A percentile compares a stretch with the other conserved stretches of the same genome.
Evolutionary conservation across 2,797 vertebrate genomes (phyloP).

Genomic region (Labroides dimidiatus): DNA sequence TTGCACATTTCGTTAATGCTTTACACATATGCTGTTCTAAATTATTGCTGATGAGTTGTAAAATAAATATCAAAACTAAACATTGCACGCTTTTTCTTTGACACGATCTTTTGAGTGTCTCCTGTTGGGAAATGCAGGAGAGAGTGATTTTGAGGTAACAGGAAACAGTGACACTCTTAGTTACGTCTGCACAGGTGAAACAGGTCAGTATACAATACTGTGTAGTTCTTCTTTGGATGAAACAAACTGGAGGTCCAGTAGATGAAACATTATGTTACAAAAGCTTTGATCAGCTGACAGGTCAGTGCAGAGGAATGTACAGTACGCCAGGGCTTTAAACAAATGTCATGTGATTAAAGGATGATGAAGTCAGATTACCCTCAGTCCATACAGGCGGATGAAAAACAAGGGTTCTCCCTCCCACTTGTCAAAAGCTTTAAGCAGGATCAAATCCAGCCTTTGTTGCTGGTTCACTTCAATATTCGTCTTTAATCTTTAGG

Average conservation of each 20-base stretch:
- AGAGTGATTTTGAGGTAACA: neutral
- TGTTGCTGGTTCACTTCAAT: constrained; percentile 19
- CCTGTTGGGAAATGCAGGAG: neutral
- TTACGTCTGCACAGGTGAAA: neutral
- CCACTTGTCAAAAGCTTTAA: constrained; percentile 51
- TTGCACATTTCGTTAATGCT: constrained; percentile 97
- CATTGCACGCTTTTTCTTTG: constrained; percentile 60
- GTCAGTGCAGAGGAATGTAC: constrained; percentile 75
- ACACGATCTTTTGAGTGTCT: neutral
- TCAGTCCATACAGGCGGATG: constrained; percentile 55
- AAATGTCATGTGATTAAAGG: constrained; percentile 78
- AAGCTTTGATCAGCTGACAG: constrained; percentile 75
- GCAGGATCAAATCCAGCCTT: constrained; percentile 36
- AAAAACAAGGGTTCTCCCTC: constrained; percentile 67
- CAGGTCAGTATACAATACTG: neutral
- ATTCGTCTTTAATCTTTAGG: constrained; percentile 22
- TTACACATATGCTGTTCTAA: constrained; percentile 97
- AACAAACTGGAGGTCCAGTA: constrained; percentile 10
- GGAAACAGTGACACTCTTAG: neutral
- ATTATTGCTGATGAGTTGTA: constrained; percentile 95
- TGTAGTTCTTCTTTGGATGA: constrained; percentile 5
- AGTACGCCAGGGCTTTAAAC: constrained; percentile 73
- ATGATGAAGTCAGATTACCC: constrained; percentile 72
- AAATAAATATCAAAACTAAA: constrained; percentile 91
- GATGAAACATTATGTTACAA: constrained; percentile 38